A percentile compares a stretch with the other conserved stretches of the same genome.
Evolutionary conservation across 2,797 vertebrate species (phyloP).

Genomic region (Galago senegalensis): DNA sequence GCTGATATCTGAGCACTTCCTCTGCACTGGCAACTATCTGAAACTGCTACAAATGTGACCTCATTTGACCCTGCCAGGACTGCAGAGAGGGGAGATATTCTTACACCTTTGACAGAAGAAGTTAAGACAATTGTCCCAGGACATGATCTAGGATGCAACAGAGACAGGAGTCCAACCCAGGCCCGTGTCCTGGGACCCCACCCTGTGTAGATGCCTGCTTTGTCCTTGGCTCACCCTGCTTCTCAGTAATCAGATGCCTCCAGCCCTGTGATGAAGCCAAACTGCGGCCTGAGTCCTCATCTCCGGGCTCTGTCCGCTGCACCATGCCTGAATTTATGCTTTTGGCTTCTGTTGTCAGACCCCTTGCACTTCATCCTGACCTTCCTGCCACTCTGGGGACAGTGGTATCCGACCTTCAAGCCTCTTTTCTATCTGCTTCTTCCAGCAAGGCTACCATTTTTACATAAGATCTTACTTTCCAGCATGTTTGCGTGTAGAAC

Average conservation of each 20-base stretch:
- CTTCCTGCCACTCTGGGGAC: not conserved
- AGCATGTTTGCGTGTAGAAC: not conserved
- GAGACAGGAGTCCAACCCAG: not conserved
- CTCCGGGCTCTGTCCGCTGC: not conserved
- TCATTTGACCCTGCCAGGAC: not conserved
- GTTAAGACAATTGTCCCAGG: not conserved
- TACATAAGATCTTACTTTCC: not conserved
- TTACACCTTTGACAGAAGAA: not conserved
- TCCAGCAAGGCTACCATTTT: not conserved
- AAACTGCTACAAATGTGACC: not conserved
- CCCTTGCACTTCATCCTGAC: not conserved
- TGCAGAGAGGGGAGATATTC: not conserved
- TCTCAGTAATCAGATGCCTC: not conserved
- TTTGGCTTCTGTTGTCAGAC: not conserved
- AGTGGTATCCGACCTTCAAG: not conserved
- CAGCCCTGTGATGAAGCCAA: not conserved
- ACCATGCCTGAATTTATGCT: not conserved
- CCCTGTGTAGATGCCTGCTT: no score
- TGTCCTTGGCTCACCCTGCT: not conserved
- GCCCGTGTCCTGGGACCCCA: rapidly evolving
- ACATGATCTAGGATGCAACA: not conserved
- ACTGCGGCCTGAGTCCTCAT: not conserved
- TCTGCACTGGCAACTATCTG: not conserved
- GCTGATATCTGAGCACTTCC: not conserved
- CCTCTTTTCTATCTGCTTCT: not conserved